These are phyloP conservation scores for Thinocorus orbignyianus DNA, from an alignment of 2,113 vertebrate genomes.

Conservation along the genomic window DNA sequence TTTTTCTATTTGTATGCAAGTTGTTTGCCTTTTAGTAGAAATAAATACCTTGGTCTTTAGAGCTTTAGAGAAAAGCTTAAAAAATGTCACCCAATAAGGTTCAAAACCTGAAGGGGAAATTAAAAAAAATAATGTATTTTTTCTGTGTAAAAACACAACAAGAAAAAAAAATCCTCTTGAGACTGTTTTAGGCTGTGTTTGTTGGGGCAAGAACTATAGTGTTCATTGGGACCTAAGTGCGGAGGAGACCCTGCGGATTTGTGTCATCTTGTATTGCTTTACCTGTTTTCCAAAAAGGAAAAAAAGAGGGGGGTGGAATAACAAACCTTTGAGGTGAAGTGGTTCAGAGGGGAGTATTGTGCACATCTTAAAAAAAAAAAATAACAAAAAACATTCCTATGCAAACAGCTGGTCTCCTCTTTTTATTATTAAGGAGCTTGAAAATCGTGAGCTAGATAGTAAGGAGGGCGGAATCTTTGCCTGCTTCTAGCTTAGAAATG, in stretches of 20 bases:
- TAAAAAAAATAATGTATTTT: not conserved
- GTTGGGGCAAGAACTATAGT: not conserved
- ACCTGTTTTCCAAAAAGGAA: not conserved
- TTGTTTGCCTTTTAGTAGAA: not conserved
- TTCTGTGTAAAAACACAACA: not conserved
- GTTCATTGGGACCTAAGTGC: not conserved
- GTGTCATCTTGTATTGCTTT: not conserved
- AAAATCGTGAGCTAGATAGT: constrained; percentile 13
- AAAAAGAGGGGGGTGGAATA: not conserved
- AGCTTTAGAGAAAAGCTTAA: not conserved
- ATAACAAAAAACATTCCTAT: not conserved
- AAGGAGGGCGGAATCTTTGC: not conserved
- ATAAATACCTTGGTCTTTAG: not conserved
- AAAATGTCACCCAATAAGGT: not conserved
- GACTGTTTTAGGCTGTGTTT: not conserved
- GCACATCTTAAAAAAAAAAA: not conserved
- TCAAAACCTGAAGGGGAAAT: not conserved
- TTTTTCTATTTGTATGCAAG: not conserved
- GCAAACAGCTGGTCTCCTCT: not conserved
- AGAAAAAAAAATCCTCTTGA: not conserved
- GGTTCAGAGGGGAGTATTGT: not conserved
- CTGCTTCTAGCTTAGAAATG: not conserved
- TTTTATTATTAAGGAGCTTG: constrained; percentile 35
- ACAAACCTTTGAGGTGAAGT: not conserved
- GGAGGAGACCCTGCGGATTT: not conserved